Evolutionary conservation across 1,140 invertebrate genomes (phyloP).

Genomic region (Drosophila teissieri): DNA sequence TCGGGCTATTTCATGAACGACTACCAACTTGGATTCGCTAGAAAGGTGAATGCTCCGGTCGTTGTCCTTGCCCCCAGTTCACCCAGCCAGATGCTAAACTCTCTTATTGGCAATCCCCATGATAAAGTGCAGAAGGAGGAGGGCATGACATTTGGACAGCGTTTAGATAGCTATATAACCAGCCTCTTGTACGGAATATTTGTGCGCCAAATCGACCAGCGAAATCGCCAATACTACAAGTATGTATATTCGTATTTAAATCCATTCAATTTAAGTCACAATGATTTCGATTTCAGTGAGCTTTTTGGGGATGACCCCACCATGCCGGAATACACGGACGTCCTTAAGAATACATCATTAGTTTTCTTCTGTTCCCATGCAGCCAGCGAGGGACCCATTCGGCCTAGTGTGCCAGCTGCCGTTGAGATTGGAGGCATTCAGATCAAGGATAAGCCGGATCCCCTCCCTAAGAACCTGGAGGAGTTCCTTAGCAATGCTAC

Average conservation of each 20-base stretch:
- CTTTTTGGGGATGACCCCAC: conserved; percentile 28
- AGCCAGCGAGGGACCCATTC: conserved; percentile 63
- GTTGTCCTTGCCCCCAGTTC: conserved; percentile 46
- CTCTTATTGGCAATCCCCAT: conserved; percentile 51
- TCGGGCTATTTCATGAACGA: conserved; percentile 59
- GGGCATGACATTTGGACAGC: neutral
- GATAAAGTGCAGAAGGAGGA: neutral
- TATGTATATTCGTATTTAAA: neutral
- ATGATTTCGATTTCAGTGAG: conserved; percentile 7
- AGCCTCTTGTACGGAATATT: neutral
- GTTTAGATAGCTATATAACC: neutral
- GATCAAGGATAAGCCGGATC: conserved; percentile 69
- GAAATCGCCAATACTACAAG: neutral
- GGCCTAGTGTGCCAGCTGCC: conserved; percentile 36
- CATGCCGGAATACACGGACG: conserved; percentile 27
- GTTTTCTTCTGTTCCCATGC: conserved; percentile 58
- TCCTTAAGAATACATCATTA: conserved; percentile 50
- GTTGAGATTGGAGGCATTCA: conserved; percentile 85
- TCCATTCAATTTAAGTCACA: no score
- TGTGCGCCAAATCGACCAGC: neutral
- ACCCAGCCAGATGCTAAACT: conserved; percentile 36
- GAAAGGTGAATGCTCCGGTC: conserved; percentile 51
- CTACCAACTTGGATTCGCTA: conserved; percentile 54
- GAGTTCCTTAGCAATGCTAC: conserved; percentile 84
- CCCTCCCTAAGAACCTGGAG: conserved; percentile 84